Evolutionary conservation across 2,113 vertebrate genomes (phyloP).

Genomic region (Psittacula cyanocephala): DNA sequence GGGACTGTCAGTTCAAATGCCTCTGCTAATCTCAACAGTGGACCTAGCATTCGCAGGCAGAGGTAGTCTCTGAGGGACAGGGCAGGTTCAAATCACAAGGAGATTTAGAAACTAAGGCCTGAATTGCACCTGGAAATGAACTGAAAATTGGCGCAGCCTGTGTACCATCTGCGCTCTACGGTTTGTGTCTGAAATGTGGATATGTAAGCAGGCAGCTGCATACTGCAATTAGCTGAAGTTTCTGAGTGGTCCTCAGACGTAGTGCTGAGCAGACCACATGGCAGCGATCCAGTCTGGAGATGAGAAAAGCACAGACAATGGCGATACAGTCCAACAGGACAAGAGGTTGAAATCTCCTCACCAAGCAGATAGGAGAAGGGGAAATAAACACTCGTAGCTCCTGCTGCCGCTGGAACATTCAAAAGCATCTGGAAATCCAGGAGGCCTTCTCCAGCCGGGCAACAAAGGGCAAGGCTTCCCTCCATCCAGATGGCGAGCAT

Average conservation of each 20-base stretch:
- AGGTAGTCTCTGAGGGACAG: not conserved
- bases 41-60: not conserved
- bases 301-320: slow-evolving; percentile 64
- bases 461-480: slow-evolving; percentile 39
- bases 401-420: slow-evolving; percentile 52
- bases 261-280: slow-evolving; percentile 69
- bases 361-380: slow-evolving; percentile 52
- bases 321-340: slow-evolving; percentile 61
- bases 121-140: slow-evolving; percentile 68
- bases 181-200: slow-evolving; percentile 65
- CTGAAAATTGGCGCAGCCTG: slow-evolving; percentile 61
- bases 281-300: slow-evolving; percentile 69
- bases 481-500: not conserved
- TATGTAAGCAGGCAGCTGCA: slow-evolving; percentile 69
- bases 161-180: slow-evolving; percentile 63
- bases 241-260: slow-evolving; percentile 69
- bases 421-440: slow-evolving; percentile 66
- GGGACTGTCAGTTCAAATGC: not conserved
- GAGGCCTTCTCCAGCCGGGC: slow-evolving; percentile 49
- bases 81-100: slow-evolving; percentile 58
- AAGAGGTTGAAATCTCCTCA: slow-evolving; percentile 69
- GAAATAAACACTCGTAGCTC: slow-evolving; percentile 60
- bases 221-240: slow-evolving; percentile 68
- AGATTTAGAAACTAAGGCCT: slow-evolving; percentile 53
- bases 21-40: not conserved